These are phyloP conservation scores for Phalera bucephala DNA, from an alignment of 2,888 invertebrate species.

Conservation along the genomic window DNA sequence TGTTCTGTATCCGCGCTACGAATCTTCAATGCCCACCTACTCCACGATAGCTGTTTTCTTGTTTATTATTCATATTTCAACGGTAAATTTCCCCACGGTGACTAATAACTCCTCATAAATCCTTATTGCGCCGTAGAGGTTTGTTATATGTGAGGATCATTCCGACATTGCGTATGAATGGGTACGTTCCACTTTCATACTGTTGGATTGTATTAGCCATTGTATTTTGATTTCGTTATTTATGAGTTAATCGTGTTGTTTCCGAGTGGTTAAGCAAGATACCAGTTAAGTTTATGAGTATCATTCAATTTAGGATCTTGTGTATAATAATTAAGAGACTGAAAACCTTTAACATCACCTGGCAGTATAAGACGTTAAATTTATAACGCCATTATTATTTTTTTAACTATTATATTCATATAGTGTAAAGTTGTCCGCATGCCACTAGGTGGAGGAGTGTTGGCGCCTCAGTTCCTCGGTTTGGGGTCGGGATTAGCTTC, in stretches of 20 bases:
- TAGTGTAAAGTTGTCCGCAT: conserved; percentile 6
- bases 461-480: conserved; percentile 94
- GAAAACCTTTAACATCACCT: too few relatives aligned
- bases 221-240: conserved; percentile 3
- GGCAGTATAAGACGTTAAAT: too few relatives aligned
- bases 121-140: conserved; percentile 72
- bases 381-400: too few relatives aligned
- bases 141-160: conserved; percentile 70
- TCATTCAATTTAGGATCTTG: too few relatives aligned
- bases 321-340: too few relatives aligned
- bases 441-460: conserved; percentile 90
- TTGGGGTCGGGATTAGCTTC: conserved; percentile 91
- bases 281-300: too few relatives aligned
- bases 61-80: conserved; percentile 76
- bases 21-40: conserved; percentile 53
- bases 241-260: too few relatives aligned
- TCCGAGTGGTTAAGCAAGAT: too few relatives aligned
- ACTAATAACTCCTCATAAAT: conserved; percentile 77
- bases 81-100: conserved; percentile 72
- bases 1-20: conserved; percentile 32
- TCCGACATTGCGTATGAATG: conserved; percentile 55
- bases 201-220: conserved; percentile 2
- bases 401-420: too few relatives aligned
- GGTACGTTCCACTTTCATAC: conserved; percentile 20
- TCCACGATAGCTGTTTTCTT: conserved; percentile 62